Evolutionary conservation across 2,113 vertebrate genomes (phyloP), one percentile per base, ranked within the genome.

Genomic region (Caracal caracal): DNA sequence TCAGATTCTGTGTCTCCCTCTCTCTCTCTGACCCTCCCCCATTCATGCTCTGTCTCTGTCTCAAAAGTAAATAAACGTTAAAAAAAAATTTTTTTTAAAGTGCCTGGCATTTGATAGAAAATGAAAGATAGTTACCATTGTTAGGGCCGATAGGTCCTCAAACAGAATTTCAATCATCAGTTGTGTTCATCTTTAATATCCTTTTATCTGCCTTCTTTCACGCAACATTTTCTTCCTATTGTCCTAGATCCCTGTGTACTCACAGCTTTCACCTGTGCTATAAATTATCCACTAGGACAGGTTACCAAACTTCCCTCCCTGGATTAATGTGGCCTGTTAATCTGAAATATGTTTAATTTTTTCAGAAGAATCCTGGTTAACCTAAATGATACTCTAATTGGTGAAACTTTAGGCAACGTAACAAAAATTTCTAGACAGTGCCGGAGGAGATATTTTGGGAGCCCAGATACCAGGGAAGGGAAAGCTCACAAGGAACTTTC

Each of bases 91-190:
- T 8, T 43, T 43, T 9, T 43, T 9, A 73, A 94, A 88, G 33
- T 68, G 6, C 11, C 28, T 68, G 65, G 9, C 30, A 84, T 79
- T 73, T 85, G 47, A 37, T 56, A 93, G 70, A 88, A 97, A 93
- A 87, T 59, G 59, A 84, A 95, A 43, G 10, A 43, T 87, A 79
- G 90, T 68, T 81, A 81, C n/a, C 59, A 66, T 78, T 91, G 15
- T 89, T 76, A 89, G 53, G 26, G 33, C 8, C 84, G 33, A 86
- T 10, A 26, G 40, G 15, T 13, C 3, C 59, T 76, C 84, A 92
- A 85, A 10, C 47, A 94, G 84, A 88, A 73, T 78, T 65, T 88
- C 11, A 79, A 90, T 95, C 82, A 59, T 59, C 84, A 92, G 43
- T 82, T 20, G 47, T 33, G 9, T 26, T 89, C 84, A 81, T n/a